Conservation (phyloP, 2,888 invertebrate genomes). For the Odontomyia ornata region DNA sequence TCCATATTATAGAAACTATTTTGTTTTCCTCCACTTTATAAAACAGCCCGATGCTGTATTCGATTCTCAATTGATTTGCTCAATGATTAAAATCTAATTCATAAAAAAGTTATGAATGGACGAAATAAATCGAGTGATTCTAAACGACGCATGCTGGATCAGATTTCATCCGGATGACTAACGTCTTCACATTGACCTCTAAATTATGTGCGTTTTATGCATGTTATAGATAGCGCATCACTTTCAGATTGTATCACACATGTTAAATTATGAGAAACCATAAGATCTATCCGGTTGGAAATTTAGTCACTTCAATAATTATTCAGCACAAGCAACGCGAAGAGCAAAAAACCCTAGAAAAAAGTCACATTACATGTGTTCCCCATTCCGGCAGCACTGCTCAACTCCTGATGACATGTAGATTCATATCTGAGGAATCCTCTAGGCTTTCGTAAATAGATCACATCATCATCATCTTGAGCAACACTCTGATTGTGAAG, state of each 20-base stretch:
- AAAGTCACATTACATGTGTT: conserved; percentile 4
- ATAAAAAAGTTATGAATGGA: not conserved
- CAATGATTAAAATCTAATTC: no score
- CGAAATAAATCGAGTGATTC: not conserved
- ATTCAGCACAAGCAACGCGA: not conserved
- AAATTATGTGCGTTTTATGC: not conserved
- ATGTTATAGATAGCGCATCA: conserved; percentile 10
- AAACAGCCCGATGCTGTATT: no score
- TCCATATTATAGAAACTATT: no score
- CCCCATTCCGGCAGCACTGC: conserved; percentile 10
- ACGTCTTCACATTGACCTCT: not conserved
- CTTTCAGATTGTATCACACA: not conserved
- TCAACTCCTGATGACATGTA: conserved; percentile 30
- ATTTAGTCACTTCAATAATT: conserved; percentile 32
- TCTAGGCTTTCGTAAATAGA: not conserved
- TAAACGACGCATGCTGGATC: not conserved
- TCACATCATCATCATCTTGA: not conserved
- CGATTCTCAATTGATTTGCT: no score
- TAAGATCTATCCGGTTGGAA: conserved; percentile 29
- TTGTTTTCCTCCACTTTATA: no score
- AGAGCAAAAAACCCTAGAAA: not conserved
- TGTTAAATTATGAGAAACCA: conserved; percentile 24
- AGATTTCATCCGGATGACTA: not conserved
- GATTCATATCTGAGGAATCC: not conserved
- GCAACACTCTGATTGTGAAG: not conserved